phyloP scores from a whole-genome alignment of 2,113 vertebrate genomes.

The Erpornis zantholeuca region DNA sequence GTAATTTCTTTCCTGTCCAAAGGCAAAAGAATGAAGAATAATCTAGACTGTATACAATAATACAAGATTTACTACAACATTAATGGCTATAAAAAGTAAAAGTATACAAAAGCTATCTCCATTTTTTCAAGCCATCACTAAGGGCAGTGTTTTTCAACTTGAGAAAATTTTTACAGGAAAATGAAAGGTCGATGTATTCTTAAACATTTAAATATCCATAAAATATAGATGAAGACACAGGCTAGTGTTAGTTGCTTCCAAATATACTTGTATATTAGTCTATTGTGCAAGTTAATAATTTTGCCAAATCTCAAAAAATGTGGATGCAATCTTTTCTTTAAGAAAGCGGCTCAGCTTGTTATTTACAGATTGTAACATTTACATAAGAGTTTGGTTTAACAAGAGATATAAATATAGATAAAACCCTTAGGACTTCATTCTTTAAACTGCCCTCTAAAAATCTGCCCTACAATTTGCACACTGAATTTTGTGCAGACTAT shows the following conservation, averaged over 20 bases:
- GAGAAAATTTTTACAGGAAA: constrained; percentile 58
- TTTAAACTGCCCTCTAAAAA: constrained; percentile 82
- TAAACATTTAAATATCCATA: constrained; percentile 68
- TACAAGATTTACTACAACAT: constrained; percentile 71
- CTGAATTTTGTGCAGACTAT: constrained; percentile 80
- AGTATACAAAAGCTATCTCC: constrained; percentile 65
- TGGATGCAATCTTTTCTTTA: constrained; percentile 74
- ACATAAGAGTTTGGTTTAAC: constrained; percentile 81
- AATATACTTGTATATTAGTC: constrained; percentile 72
- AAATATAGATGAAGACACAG: constrained; percentile 62
- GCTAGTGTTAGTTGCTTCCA: constrained; percentile 64
- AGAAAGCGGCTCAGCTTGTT: constrained; percentile 74
- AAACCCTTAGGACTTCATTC: constrained; percentile 80
- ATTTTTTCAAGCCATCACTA: constrained; percentile 54
- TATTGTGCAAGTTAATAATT: constrained; percentile 77
- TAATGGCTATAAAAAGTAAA: constrained; percentile 71
- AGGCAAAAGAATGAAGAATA: constrained; percentile 84
- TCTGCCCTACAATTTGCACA: constrained; percentile 81
- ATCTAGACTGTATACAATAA: constrained; percentile 70
- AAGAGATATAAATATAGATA: constrained; percentile 83
- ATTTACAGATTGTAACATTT: constrained; percentile 82
- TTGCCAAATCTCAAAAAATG: constrained; percentile 76
- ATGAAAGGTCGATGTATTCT: constrained; percentile 66
- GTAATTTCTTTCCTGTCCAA: constrained; percentile 90
- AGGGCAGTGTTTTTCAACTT: constrained; percentile 70